A percentile compares a stretch with the other conserved stretches of the same genome.
These are phyloP conservation scores for Timema cristinae DNA, from an alignment of 2,888 invertebrate species.

Conservation along the genomic window DNA sequence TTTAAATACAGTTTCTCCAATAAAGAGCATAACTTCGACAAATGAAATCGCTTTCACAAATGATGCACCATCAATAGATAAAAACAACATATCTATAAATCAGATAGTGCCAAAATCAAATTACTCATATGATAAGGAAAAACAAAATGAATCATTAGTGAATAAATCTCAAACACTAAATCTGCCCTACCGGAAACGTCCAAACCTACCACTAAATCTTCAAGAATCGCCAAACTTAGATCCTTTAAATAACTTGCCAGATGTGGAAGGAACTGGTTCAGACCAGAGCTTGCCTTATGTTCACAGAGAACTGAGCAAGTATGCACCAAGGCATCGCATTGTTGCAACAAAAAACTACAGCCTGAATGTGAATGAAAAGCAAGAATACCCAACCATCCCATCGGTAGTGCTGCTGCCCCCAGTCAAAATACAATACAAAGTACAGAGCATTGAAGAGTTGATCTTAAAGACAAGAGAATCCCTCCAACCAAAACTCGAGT, in stretches of 20 bases:
- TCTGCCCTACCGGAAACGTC: not conserved
- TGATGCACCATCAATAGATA: too few species aligned
- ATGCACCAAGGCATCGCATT: not conserved
- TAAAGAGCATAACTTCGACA: too few species aligned
- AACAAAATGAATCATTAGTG: not conserved
- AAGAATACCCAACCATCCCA: not conserved
- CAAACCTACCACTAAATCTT: not conserved
- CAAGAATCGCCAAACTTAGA: slow-evolving; percentile 20
- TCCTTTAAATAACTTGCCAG: slow-evolving; percentile 4
- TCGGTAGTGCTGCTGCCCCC: not conserved
- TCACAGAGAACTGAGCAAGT: slow-evolving; percentile 13
- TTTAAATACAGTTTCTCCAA: too few species aligned
- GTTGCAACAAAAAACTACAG: not conserved
- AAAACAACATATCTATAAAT: too few species aligned
- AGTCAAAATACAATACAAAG: not conserved
- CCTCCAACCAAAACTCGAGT: not conserved
- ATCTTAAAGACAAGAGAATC: slow-evolving; percentile 1
- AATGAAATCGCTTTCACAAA: too few species aligned
- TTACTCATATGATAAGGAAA: too few species aligned
- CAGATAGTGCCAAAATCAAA: too few species aligned
- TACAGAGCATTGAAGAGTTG: slow-evolving; percentile 2
- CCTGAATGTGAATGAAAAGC: not conserved
- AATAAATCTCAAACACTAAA: not conserved
- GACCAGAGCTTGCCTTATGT: not conserved
- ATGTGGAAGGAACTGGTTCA: not conserved